Conservation (phyloP, 2,797 vertebrate species). For the Tympanoctomys barrerae region DNA sequence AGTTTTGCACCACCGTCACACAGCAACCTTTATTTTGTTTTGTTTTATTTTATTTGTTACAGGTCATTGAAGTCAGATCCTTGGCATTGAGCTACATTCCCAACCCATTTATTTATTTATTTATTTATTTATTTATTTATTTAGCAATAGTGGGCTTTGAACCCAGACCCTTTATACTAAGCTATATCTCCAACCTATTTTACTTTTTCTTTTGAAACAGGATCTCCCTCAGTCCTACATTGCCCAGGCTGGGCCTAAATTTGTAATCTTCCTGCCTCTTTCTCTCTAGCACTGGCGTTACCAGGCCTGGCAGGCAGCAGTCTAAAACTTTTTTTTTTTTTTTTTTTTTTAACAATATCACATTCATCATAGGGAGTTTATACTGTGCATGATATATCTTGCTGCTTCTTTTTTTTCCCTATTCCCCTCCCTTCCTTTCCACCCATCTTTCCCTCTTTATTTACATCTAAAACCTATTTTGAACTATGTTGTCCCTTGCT, state of each 20-base stretch:
- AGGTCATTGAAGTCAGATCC: not conserved
- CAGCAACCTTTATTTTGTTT: not conserved
- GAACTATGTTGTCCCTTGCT: not conserved
- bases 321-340: not conserved
- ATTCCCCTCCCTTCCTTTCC: not conserved
- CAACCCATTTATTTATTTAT: not conserved
- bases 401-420: not conserved
- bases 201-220: not conserved
- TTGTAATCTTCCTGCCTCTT: not conserved
- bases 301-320: not conserved
- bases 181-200: not conserved
- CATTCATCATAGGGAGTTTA: not conserved
- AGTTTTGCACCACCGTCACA: constrained; percentile 15
- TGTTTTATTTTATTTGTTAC: not conserved
- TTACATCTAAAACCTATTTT: not conserved
- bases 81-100: not conserved
- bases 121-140: not conserved
- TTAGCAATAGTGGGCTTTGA: not conserved
- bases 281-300: not conserved
- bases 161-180: not conserved
- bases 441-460: not conserved
- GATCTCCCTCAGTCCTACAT: not conserved
- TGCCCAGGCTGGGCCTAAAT: not conserved
- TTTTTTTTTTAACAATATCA: not conserved
- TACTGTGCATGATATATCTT: not conserved